A percentile compares a stretch with the other conserved stretches of the same genome.
Conservation (phyloP, 1,140 invertebrate species). For the Chrysopa pallens region DNA sequence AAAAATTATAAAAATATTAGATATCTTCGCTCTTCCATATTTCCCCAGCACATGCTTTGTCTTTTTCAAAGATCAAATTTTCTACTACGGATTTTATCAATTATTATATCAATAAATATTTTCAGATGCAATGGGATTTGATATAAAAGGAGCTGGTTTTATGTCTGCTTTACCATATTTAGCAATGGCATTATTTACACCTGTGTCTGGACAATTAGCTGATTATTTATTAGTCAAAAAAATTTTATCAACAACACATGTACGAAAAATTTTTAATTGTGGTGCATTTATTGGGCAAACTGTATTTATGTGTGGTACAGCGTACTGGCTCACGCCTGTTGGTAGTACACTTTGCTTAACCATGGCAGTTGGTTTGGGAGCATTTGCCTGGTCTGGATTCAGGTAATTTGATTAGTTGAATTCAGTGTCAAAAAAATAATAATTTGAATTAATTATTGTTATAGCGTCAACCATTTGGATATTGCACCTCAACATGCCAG, state of each 20-base stretch:
- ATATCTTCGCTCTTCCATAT: too few species aligned
- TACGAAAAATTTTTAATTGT: conserved; percentile 56
- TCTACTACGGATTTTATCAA: neutral
- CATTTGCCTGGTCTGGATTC: conserved; percentile 77
- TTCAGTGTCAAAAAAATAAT: too few species aligned
- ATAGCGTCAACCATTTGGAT: conserved; percentile 71
- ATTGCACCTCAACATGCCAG: conserved; percentile 68
- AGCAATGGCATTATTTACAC: conserved; percentile 63
- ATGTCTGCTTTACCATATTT: conserved; percentile 71
- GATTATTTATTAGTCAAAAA: conserved; percentile 49
- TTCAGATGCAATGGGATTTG: conserved; percentile 50
- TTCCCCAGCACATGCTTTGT: neutral
- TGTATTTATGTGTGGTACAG: conserved; percentile 65
- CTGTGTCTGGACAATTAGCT: conserved; percentile 59
- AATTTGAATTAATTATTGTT: conserved; percentile 14
- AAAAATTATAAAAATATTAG: too few species aligned
- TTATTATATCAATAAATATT: conserved; percentile 8
- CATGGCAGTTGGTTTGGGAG: conserved; percentile 70
- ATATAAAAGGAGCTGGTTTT: conserved; percentile 58
- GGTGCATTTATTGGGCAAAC: conserved; percentile 65
- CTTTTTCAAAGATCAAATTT: neutral
- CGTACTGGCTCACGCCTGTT: conserved; percentile 40
- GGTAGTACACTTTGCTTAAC: conserved; percentile 59
- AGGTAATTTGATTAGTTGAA: conserved; percentile 28
- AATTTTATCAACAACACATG: conserved; percentile 50